Percentiles rank a stretch among this genome's conserved stretches.
Conservation (phyloP, 2,113 vertebrate species). For the Toxotes jaculatrix region DNA sequence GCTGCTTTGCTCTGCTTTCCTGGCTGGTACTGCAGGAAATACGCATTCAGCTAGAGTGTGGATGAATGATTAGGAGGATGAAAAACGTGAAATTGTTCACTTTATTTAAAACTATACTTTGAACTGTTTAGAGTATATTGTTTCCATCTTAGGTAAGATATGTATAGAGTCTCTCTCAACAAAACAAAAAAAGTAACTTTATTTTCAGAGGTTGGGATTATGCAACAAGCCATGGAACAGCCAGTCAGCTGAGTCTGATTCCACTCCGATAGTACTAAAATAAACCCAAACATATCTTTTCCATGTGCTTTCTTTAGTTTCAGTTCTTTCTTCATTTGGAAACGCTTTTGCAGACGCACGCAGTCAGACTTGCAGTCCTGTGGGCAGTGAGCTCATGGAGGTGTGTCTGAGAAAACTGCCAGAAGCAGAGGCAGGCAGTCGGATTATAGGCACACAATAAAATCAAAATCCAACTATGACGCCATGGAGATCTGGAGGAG, state of each 20-base stretch:
- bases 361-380: slow-evolving; percentile 45
- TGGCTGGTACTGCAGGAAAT: slow-evolving; percentile 15
- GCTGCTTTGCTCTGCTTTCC: slow-evolving; percentile 22
- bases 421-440: slow-evolving; percentile 39
- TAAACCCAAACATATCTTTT: slow-evolving; percentile 53
- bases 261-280: slow-evolving; percentile 46
- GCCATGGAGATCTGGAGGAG: slow-evolving; percentile 51
- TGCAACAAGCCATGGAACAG: slow-evolving; percentile 52
- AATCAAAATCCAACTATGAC: slow-evolving; percentile 45
- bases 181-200: slow-evolving; percentile 2
- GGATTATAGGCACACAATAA: slow-evolving; percentile 41
- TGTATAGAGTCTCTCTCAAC: not conserved
- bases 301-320: slow-evolving; percentile 51
- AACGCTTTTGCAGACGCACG: slow-evolving; percentile 51
- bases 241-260: slow-evolving; percentile 49
- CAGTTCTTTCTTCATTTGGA: slow-evolving; percentile 18
- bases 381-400: slow-evolving; percentile 63
- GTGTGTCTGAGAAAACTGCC: slow-evolving; percentile 47
- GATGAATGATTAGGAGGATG: not conserved
- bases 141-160: slow-evolving; percentile 14
- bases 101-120: not conserved
- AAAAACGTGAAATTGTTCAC: not conserved
- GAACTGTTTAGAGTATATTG: not conserved
- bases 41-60: slow-evolving; percentile 1
- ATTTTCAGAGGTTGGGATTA: slow-evolving; percentile 27